Conservation (phyloP, 2,888 invertebrate species). For the Clostera curtula region DNA sequence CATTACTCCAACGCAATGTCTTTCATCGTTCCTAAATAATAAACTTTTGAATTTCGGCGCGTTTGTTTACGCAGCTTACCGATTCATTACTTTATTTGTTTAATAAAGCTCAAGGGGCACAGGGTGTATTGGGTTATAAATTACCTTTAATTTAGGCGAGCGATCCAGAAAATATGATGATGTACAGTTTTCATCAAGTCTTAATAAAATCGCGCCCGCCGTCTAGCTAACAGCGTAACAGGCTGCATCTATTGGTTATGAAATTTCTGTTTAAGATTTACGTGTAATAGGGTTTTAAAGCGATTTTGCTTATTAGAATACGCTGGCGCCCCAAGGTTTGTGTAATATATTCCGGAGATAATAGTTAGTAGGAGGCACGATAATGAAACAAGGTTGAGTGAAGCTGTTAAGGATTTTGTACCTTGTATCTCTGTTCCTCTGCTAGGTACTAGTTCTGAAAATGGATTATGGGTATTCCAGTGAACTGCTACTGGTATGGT, state of each 20-base stretch:
- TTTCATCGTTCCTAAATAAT: conserved; percentile 47
- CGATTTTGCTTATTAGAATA: conserved; percentile 15
- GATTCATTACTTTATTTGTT: conserved; percentile 69
- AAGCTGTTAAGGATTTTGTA: too few relatives aligned
- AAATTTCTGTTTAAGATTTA: conserved; percentile 23
- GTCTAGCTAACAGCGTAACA: conserved; percentile 24
- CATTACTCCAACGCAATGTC: conserved; percentile 38
- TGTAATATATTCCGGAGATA: neutral
- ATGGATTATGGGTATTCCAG: too few relatives aligned
- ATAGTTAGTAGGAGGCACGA: too few relatives aligned
- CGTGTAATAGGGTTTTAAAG: conserved; percentile 9
- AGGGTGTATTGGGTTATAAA: conserved; percentile 63
- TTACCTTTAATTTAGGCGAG: conserved; percentile 70
- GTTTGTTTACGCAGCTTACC: conserved; percentile 56
- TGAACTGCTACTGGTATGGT: too few relatives aligned
- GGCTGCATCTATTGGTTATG: conserved; percentile 34
- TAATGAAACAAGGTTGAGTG: too few relatives aligned
- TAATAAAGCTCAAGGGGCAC: conserved; percentile 62
- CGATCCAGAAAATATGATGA: conserved; percentile 69
- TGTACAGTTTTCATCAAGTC: conserved; percentile 62
- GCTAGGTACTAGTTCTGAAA: too few relatives aligned
- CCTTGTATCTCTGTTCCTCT: too few relatives aligned
- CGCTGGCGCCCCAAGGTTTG: conserved; percentile 1
- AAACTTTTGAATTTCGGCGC: conserved; percentile 55
- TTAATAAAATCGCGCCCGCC: conserved; percentile 44